These are phyloP conservation scores for Mastomys natalensis DNA, from an alignment of 2,113 vertebrate genomes.

Conservation along the genomic window DNA sequence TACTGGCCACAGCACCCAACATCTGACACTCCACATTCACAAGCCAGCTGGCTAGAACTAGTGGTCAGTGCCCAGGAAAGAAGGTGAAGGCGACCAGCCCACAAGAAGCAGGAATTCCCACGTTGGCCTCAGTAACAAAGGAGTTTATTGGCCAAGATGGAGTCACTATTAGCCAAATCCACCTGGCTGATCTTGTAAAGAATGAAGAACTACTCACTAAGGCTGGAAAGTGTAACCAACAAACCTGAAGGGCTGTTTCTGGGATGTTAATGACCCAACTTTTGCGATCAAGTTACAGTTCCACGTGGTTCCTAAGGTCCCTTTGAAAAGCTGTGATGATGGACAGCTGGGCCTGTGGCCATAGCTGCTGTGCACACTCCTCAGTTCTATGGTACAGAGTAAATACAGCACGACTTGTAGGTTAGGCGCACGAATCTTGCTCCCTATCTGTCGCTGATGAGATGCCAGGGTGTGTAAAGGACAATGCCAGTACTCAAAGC, in stretches of 20 bases:
- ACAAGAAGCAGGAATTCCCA: conserved; percentile 51
- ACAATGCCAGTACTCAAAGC: fast-evolving
- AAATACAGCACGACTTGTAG: background rate
- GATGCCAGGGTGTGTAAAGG: background rate
- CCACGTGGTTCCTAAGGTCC: conserved; percentile 9
- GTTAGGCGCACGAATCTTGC: background rate
- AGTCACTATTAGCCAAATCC: conserved; percentile 55
- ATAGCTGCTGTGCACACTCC: fast-evolving
- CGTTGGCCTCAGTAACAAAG: conserved; percentile 66
- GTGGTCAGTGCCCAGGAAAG: background rate
- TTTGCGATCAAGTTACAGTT: conserved; percentile 54
- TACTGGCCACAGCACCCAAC: conserved; percentile 8
- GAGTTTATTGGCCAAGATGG: conserved; percentile 39
- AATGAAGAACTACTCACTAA: conserved; percentile 45
- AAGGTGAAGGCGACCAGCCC: background rate
- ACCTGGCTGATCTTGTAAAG: conserved; percentile 68
- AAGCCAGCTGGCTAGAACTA: conserved; percentile 21
- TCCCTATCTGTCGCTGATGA: background rate
- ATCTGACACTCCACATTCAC: background rate
- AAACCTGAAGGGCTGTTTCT: conserved; percentile 47
- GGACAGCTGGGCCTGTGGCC: background rate
- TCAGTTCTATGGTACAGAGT: background rate
- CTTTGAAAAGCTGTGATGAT: background rate
- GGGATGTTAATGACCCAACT: conserved; percentile 11
- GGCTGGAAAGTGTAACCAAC: conserved; percentile 48